Evolutionary conservation across 2,113 vertebrate genomes (phyloP).

Genomic region (Catharus fuscescens): DNA sequence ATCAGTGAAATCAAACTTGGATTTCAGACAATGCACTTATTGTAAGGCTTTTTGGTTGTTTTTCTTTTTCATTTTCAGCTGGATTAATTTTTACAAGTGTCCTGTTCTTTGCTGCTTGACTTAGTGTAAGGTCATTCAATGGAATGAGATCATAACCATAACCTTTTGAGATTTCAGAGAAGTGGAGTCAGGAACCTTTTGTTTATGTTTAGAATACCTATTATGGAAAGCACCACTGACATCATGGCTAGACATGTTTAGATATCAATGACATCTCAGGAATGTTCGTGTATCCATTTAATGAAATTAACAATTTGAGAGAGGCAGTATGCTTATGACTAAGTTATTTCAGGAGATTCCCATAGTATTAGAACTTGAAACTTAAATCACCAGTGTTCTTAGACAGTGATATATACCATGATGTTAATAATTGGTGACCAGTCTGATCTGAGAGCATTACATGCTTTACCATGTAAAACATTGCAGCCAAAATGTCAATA

Average conservation of each 20-base stretch:
- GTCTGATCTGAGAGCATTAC: neutral
- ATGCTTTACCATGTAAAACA: neutral
- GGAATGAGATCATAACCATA: neutral
- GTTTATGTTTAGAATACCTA: neutral
- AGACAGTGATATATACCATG: neutral
- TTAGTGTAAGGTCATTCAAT: neutral
- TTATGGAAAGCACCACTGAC: neutral
- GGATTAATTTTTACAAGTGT: neutral
- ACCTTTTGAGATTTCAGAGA: neutral
- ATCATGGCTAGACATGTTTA: neutral
- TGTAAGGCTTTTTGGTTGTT: accelerated
- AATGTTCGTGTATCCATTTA: neutral
- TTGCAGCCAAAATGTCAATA: neutral
- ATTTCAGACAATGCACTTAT: neutral
- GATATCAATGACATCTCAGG: neutral
- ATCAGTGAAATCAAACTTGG: neutral
- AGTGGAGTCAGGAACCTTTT: neutral
- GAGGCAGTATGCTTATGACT: neutral
- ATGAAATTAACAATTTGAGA: neutral
- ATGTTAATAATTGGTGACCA: neutral
- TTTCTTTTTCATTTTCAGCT: neutral
- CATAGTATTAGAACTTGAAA: neutral
- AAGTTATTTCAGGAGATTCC: neutral
- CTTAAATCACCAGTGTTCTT: neutral
- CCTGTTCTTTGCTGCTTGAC: neutral